phyloP scores from a whole-genome alignment of 2,888 invertebrate species.

The Thecophora atra region DNA sequence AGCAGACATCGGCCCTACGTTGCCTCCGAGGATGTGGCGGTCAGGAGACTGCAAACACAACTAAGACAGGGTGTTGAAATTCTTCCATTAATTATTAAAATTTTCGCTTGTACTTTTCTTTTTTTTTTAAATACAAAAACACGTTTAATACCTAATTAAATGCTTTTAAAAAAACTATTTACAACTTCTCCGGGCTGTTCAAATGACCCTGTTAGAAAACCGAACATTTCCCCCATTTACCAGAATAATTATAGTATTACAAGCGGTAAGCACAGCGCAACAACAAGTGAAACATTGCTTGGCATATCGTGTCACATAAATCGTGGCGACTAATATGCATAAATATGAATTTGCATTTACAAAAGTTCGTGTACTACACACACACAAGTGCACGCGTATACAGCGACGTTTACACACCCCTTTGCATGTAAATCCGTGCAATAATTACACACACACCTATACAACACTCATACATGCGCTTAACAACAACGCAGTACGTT shows the following conservation, averaged over 20 bases:
- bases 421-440: neutral
- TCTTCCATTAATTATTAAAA: neutral
- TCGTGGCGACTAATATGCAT: slow-evolving; percentile 54
- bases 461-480: neutral
- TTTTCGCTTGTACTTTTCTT: neutral
- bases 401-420: neutral
- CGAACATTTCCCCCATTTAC: slow-evolving; percentile 43
- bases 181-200: neutral
- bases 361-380: slow-evolving; percentile 17
- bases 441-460: neutral
- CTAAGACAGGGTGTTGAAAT: slow-evolving; percentile 22
- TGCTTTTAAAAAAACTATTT: neutral
- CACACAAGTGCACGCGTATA: neutral
- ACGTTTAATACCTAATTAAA: no score
- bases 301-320: slow-evolving; percentile 45
- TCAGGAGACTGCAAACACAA: slow-evolving; percentile 1
- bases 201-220: neutral
- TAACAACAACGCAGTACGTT: neutral
- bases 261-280: slow-evolving; percentile 42
- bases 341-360: slow-evolving; percentile 45
- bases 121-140: neutral
- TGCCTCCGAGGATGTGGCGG: slow-evolving; percentile 37
- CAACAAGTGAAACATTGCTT: slow-evolving; percentile 25
- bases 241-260: slow-evolving; percentile 48
- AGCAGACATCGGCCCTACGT: slow-evolving; percentile 44